Percentiles rank a stretch among this genome's conserved stretches.
These are phyloP conservation scores for Tetragonula carbonaria DNA, from an alignment of 2,888 invertebrate genomes.

Conservation along the genomic window DNA sequence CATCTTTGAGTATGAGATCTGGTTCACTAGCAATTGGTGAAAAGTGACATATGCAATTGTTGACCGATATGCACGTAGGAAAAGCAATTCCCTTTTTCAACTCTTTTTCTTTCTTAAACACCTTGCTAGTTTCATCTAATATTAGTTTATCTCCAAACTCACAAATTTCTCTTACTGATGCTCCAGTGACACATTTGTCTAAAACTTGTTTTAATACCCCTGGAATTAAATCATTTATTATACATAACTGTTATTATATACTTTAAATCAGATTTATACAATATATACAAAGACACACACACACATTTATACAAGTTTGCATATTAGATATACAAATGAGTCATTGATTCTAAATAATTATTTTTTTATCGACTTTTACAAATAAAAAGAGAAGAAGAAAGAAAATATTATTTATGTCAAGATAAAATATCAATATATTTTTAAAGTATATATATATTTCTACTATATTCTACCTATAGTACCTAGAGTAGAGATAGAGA, in stretches of 20 bases:
- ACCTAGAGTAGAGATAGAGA: neutral
- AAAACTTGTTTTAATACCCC: slow-evolving; percentile 95
- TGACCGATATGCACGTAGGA: slow-evolving; percentile 99
- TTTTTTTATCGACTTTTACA: neutral
- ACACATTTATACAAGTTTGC: neutral
- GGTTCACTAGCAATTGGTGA: slow-evolving; percentile 97
- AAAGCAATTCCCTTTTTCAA: slow-evolving; percentile 99
- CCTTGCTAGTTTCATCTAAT: slow-evolving; percentile 96
- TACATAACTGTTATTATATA: neutral
- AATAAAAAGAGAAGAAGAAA: neutral
- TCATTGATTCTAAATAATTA: neutral
- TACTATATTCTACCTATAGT: too few species aligned
- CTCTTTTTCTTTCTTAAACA: slow-evolving; percentile 99
- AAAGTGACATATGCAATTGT: slow-evolving; percentile 99
- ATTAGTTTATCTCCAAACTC: slow-evolving; percentile 95
- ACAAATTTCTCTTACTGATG: slow-evolving; percentile 96
- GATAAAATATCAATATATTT: neutral
- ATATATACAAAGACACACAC: neutral
- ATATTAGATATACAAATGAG: neutral
- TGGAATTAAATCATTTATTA: slow-evolving; percentile 84
- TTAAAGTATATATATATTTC: too few species aligned
- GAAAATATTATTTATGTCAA: neutral
- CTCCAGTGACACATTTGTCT: slow-evolving; percentile 93
- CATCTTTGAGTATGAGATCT: slow-evolving; percentile 93
- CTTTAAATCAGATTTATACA: neutral